Base-by-base conservation (phyloP, 2,113 vertebrate species). In the Coregonus clupeaformis region DNA sequence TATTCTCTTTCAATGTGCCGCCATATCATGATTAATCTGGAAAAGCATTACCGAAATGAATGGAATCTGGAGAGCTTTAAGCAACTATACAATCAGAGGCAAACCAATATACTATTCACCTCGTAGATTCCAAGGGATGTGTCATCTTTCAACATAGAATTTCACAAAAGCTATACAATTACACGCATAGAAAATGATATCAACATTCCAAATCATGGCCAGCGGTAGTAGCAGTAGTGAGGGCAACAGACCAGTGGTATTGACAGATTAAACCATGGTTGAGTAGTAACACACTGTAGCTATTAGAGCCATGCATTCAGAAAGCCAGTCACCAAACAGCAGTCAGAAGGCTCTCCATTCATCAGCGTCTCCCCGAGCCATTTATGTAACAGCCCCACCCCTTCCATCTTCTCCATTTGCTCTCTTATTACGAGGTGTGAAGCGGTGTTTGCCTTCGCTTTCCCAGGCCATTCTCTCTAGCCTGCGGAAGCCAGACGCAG, bases 21-120 rank as follows among this genome's bases (percentile, higher is more conserved):
- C 80, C 84, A 86, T 85, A 86, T 82, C 85, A 83, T 86, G 78
- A 89, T 86, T 90, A 83, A 84, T 83, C 87, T 88, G 74, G 73
- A 79, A 82, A 71, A 81, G 76, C 76, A 63, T 47, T 2, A 4
- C 75, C 74, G 86, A 79, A 83, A 78, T 20, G 80, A 86, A 24
- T 72, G 75, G 81, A 88, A 82, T 81, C 47, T 73, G 59, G 59
- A 83, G 73, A 47, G 71, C 85, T 42, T 79, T 0, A 3, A 71
- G 67, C 70, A 67, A 27, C 42, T 45, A 12, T 42, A 5, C 77
- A 89, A 84, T 80, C 75, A 74, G 75, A 79, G 76, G 78, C 74
- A 81, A 77, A 65, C 68, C 73, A n/a, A 16, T 59, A 18, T 59
- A 16, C 14, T 20, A 5, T n/a, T 59, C 16, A n/a, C 55, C n/a